A percentile compares a stretch with the other conserved stretches of the same genome.
These are phyloP conservation scores for Synergus umbraculus DNA, from an alignment of 2,888 invertebrate genomes.

Conservation along the genomic window DNA sequence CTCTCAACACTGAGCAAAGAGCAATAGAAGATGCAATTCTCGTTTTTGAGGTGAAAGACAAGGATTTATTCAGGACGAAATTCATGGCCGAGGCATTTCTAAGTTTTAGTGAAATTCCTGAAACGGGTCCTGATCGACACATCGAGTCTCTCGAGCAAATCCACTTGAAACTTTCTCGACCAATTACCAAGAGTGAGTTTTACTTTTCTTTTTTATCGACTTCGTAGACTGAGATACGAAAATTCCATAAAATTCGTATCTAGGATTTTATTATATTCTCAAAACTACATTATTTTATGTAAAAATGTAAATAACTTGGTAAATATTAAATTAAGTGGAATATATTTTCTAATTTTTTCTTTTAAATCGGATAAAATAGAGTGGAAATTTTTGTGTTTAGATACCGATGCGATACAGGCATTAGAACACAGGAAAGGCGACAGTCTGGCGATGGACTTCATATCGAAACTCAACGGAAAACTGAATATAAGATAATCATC, in stretches of 20 bases:
- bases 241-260: not conserved
- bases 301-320: not conserved
- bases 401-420: conserved; percentile 86
- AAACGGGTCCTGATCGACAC: conserved; percentile 80
- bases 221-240: conserved; percentile 33
- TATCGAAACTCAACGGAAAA: conserved; percentile 87
- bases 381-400: conserved; percentile 73
- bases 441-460: conserved; percentile 92
- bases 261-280: not conserved
- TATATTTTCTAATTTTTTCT: not conserved
- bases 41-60: conserved; percentile 95
- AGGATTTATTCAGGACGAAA: conserved; percentile 94
- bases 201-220: conserved; percentile 50
- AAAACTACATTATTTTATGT: not conserved
- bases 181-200: conserved; percentile 82
- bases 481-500: conserved; percentile 54
- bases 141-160: conserved; percentile 84
- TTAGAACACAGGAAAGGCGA: conserved; percentile 91
- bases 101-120: conserved; percentile 86
- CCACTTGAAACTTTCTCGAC: conserved; percentile 85
- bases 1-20: conserved; percentile 86
- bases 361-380: not conserved
- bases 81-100: conserved; percentile 97
- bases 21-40: conserved; percentile 84
- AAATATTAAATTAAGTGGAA: conserved; percentile 51